Base-by-base conservation (phyloP, 2,113 vertebrate species). In the Cinclus cinclus region DNA sequence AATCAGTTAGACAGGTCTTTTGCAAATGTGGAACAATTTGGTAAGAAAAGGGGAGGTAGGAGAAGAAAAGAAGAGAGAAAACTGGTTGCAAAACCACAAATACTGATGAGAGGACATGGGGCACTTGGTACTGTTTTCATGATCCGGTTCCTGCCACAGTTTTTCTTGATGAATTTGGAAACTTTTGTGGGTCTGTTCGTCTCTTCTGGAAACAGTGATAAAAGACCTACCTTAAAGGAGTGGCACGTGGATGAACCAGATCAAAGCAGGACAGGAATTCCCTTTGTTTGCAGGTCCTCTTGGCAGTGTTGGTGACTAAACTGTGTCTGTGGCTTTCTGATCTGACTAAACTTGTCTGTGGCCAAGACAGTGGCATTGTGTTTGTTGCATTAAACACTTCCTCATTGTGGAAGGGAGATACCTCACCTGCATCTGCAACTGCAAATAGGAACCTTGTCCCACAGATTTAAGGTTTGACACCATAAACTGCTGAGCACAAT, bases 21-120 rank as follows among this genome's bases (percentile, higher is more conserved):
- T 60, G 47, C 24, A 86, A 49, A 55, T 15, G 7, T 25, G 87
- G 28, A 56, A 24, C 22, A 33, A 25, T 52, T 16, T 52, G 31
- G 10, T 19, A 42, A 31, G 39, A 19, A 18, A 5, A 4, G 0
- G 9, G 0, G 5, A 10, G 5, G 5, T 25, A 42, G 15, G 41
- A 42, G 79, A 63, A 76, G 33, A 75, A 82, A 62, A 53, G 44
- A 37, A 28, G 11, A 18, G 41, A 27, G 60, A 59, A 87, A 77
- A 33, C 13, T 37, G 49, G 6, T 62, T 81, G 19, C 64, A n/a
- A 70, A 83, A 65, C 3, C n/a, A 39, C 30, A 78, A n/a, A 37
- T 41, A 39, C 35, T 63, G 46, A 16, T 41, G 65, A 24, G 23
- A 50, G 74, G 62, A 79, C 37, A 1, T 2, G 4, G 22, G 37